Conservation (phyloP, 2,113 vertebrate genomes). For the Mandrillus leucophaeus region DNA sequence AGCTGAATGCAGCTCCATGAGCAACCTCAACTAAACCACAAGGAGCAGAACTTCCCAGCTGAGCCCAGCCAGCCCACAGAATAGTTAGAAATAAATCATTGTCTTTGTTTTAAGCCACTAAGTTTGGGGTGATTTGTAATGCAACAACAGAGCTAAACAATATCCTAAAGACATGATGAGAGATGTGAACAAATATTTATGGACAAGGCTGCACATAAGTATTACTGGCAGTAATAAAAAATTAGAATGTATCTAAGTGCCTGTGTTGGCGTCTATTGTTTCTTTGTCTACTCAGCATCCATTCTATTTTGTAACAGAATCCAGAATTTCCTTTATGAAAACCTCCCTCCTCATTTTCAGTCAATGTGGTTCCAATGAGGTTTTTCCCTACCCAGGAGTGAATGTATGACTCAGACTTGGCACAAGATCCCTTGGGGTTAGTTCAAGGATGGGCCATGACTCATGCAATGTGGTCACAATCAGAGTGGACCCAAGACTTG, state of each 20-base stretch:
- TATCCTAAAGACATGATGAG: not conserved
- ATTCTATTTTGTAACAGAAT: not conserved
- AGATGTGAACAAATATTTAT: not conserved
- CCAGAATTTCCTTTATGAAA: constrained; percentile 26
- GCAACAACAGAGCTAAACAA: not conserved
- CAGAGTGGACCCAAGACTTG: not conserved
- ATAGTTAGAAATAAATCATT: not conserved
- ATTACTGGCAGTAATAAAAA: not conserved
- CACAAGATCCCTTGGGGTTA: not conserved
- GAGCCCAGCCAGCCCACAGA: not conserved
- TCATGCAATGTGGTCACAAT: not conserved
- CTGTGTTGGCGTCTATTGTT: not conserved
- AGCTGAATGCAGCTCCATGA: not conserved
- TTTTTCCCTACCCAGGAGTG: not conserved
- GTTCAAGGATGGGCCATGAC: not conserved
- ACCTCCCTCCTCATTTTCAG: not conserved
- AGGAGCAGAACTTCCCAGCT: not conserved
- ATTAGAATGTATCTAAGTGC: not conserved
- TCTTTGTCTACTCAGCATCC: not conserved
- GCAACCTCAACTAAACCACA: not conserved
- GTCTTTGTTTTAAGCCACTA: not conserved
- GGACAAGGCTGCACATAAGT: not conserved
- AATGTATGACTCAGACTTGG: constrained; percentile 33
- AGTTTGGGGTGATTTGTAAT: not conserved
- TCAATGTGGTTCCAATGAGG: not conserved